These are phyloP conservation scores for Crepidodera aurea DNA, from an alignment of 2,888 invertebrate species.

Conservation along the genomic window DNA sequence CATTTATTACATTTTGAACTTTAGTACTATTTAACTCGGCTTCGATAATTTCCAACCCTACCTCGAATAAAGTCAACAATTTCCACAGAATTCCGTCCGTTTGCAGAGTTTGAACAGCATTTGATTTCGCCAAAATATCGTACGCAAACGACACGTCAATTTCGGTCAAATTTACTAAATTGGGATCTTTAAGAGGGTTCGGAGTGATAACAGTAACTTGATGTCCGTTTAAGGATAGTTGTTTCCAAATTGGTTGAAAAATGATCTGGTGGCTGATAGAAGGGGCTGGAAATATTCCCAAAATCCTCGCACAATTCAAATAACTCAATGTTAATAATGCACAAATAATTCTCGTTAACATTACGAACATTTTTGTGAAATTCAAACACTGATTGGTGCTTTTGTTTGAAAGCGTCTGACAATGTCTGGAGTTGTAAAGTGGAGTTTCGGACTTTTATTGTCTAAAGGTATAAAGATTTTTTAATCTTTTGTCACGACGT, in stretches of 20 bases:
- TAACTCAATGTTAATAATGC: too few species aligned
- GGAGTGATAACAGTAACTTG: constrained; percentile 44
- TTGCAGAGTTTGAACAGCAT: background rate
- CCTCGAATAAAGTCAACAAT: background rate
- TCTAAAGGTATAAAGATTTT: too few species aligned
- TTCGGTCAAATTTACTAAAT: constrained; percentile 45
- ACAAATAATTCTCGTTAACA: too few species aligned
- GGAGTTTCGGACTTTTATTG: too few species aligned
- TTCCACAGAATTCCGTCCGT: background rate
- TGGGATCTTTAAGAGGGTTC: constrained; percentile 41
- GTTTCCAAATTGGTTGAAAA: constrained; percentile 46
- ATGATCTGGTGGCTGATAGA: constrained; percentile 39
- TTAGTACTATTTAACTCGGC: background rate
- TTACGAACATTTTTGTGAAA: too few species aligned
- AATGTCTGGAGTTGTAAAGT: too few species aligned
- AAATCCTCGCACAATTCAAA: constrained; percentile 18
- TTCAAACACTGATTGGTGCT: too few species aligned
- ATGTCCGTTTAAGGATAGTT: constrained; percentile 45
- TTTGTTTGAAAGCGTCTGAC: too few species aligned
- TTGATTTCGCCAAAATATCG: background rate
- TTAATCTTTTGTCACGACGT: too few species aligned
- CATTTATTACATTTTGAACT: background rate
- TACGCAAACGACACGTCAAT: constrained; percentile 42
- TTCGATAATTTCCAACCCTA: background rate
- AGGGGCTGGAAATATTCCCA: constrained; percentile 26